Evolutionary conservation across 2,113 vertebrate genomes (phyloP), one percentile per base, ranked within the genome.

Genomic region (Chionis minor): DNA sequence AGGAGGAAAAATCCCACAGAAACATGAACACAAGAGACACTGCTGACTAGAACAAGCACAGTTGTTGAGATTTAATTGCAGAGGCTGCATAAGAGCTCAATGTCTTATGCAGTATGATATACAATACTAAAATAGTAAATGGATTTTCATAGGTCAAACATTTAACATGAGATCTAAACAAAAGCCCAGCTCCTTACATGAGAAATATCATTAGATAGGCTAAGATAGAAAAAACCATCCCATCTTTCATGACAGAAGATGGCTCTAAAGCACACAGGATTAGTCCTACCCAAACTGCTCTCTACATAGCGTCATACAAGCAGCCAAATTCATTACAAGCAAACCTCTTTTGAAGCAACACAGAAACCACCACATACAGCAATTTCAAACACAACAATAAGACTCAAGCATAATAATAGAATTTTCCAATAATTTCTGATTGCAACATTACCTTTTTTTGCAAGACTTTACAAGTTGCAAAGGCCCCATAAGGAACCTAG

Each of bases 381-480:
- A n/a, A 77, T 11, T 54, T 63, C 81, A 52, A 90, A 65, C 14
- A 32, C 16, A 30, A 10, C 59, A 79, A 6, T 9, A 35, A 73
- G 0, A 44, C 10, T 52, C 54, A 49, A 75, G 79, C 45, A 38
- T 8, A 77, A 28, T 2, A 49, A 56, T 0, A 40, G 40, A 62
- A 87, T 42, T 20, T 67, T 9, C 70, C 56, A 32, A 10, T 35
- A 11, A 42, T 26, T 75, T 63, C 28, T 71, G 24, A 55, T 45
- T 26, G 16, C 24, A 27, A 4, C 20, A 94, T 97, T 94, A 99
- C 99, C 99, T 99, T 99, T 96, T 99, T 99, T 83, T 99, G 99
- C 14, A 99, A 97, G 90, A 99, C 99, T 94, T 98, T 99, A 91
- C 99, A 99, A 13, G 99, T 99, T 56, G 99, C 99, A 96, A 99